phyloP scores from a whole-genome alignment of 2,888 invertebrate species.

The Agrypnus murinus region DNA sequence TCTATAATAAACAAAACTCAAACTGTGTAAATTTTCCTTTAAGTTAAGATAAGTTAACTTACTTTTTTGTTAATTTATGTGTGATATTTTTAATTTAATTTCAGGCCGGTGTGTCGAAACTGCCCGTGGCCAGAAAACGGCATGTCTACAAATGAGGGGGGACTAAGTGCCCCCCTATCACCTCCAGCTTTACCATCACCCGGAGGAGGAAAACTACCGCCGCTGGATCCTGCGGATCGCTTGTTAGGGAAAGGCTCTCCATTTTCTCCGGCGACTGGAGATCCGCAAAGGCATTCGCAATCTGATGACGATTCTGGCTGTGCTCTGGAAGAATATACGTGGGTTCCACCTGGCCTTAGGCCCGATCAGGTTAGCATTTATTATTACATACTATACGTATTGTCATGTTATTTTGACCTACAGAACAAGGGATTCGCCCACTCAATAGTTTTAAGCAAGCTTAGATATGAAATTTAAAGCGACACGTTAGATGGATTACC shows the following conservation, averaged over 20 bases:
- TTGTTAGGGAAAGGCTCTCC: constrained; percentile 76
- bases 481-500: no score
- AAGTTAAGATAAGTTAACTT: neutral
- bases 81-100: constrained; percentile 63
- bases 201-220: constrained; percentile 68
- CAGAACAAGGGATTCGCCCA: no score
- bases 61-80: no score
- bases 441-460: no score
- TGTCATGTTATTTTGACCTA: no score
- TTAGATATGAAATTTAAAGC: no score
- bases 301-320: constrained; percentile 99
- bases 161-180: constrained; percentile 69
- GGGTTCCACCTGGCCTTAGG: constrained; percentile 97
- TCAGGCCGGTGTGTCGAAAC: constrained; percentile 89
- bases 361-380: constrained; percentile 97
- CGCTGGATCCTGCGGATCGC: constrained; percentile 73
- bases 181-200: constrained; percentile 69
- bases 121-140: constrained; percentile 80
- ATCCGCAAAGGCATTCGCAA: constrained; percentile 90
- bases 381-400: no score
- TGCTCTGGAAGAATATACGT: constrained; percentile 97
- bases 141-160: constrained; percentile 72
- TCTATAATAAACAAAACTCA: neutral
- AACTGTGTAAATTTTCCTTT: neutral
- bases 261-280: constrained; percentile 71